Percentiles rank a stretch among this genome's conserved stretches.
These are phyloP conservation scores for Crax fasciolata DNA, from an alignment of 2,797 vertebrate genomes.

Conservation along the genomic window DNA sequence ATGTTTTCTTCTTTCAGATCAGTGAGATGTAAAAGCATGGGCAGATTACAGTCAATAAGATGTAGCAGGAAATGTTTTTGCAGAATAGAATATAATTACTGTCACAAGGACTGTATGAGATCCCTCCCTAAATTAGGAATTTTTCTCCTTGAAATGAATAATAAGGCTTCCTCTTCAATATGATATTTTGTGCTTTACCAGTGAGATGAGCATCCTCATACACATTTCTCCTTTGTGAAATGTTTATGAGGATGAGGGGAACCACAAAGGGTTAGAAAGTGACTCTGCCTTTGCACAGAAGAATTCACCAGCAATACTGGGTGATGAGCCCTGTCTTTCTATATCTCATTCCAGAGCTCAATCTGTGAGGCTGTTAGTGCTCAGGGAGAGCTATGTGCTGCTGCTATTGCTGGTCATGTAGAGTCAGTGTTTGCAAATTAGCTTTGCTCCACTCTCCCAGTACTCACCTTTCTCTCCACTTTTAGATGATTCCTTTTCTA, in stretches of 20 bases:
- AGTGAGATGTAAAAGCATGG: not conserved
- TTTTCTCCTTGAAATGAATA: not conserved
- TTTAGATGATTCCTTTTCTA: slow-evolving; percentile 1
- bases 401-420: not conserved
- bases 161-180: not conserved
- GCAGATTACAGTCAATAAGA: not conserved
- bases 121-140: not conserved
- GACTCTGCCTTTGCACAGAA: not conserved
- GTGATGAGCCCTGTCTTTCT: not conserved
- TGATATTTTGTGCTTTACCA: not conserved
- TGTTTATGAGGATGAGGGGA: not conserved
- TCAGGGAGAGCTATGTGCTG: not conserved
- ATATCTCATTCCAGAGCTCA: not conserved
- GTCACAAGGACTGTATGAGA: not conserved
- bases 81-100: not conserved
- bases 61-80: not conserved
- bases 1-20: not conserved
- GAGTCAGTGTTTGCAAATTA: not conserved
- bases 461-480: not conserved
- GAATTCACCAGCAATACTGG: not conserved
- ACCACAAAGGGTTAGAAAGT: not conserved
- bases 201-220: not conserved
- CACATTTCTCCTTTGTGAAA: not conserved
- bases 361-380: not conserved
- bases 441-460: not conserved